Base-by-base conservation (phyloP, 2,797 vertebrate species). In the Buceros bicornis region DNA sequence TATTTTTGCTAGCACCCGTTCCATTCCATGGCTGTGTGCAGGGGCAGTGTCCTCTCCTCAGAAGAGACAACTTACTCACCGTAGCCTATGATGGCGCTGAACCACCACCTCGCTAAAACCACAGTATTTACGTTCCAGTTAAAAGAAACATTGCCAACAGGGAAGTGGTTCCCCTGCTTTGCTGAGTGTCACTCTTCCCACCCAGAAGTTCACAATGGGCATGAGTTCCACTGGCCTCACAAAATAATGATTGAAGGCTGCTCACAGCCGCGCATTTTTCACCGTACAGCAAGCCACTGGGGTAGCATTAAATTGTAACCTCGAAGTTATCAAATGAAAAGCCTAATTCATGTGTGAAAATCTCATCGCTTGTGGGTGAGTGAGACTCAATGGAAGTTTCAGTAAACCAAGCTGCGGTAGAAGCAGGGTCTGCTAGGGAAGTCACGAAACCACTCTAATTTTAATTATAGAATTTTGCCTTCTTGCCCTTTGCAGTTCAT, bases 261-360 rank as follows among this genome's bases (percentile, higher is more conserved):
- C 84, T 92, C 64, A 43, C 73, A 72, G 3, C 60, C 26, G 89
- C 51, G 37, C 71, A 40, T 91, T 96, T 83, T 58, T 54, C 89
- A 89, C 25, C 67, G 80, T 70, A 81, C 20, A 87, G 83, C 84
- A 81, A 88, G 31, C 31, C 66, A 31, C 35, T 77, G 54, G 62
- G 74, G 54, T 74, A 93, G 78, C 90, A 31, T 84, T 76, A 72
- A 78, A 72, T 47, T 89, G 73, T 72, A 92, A 90, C 91, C 93
- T 89, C 95, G 82, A 94, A 89, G 71, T 87, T 91, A 93, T 31
- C 37, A 78, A 95, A 90, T 96, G 96, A 96, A 94, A 97, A 95
- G 86, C 91, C 87, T 90, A 95, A 93, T 97, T 97, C 92, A 89
- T 94, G 90, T 98, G 90, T 97, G 92, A 93, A 94, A 90, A 90